A percentile compares a stretch with the other conserved stretches of the same genome.
Evolutionary conservation across 2,888 invertebrate species (phyloP).

Genomic region (Gerris lacustris): DNA sequence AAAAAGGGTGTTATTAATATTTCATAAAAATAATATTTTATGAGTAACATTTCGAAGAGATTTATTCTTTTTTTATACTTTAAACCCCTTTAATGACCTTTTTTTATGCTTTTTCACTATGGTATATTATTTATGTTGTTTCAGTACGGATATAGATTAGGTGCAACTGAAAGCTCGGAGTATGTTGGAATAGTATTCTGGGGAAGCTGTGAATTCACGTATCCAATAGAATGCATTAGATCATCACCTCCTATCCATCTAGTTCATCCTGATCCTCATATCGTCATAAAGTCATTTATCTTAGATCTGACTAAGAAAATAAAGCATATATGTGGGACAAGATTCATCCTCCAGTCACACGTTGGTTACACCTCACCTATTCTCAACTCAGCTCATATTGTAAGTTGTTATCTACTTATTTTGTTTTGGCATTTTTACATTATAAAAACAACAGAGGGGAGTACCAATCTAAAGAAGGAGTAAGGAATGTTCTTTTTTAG

Average conservation of each 20-base stretch:
- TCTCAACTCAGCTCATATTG: constrained; percentile 5
- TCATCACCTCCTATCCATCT: constrained; percentile 16
- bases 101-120: too few species aligned
- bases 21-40: too few species aligned
- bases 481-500: too few species aligned
- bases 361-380: not conserved
- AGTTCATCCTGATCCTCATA: constrained; percentile 9
- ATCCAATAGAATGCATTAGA: constrained; percentile 22
- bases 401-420: not conserved
- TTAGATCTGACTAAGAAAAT: constrained; percentile 14
- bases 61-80: too few species aligned
- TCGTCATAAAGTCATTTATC: constrained; percentile 18
- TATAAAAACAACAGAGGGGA: too few species aligned
- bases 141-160: constrained; percentile 26
- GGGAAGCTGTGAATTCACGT: constrained; percentile 18
- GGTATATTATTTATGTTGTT: not conserved
- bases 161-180: constrained; percentile 21
- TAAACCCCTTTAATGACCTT: too few species aligned
- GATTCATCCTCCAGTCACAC: constrained; percentile 13
- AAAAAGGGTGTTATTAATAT: too few species aligned
- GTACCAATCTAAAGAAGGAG: too few species aligned
- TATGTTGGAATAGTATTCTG: constrained; percentile 25
- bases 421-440: too few species aligned
- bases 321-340: constrained; percentile 19
- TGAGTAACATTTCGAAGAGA: too few species aligned